These are phyloP conservation scores for Chloromyia formosa DNA, from an alignment of 2,888 invertebrate species.

Conservation along the genomic window DNA sequence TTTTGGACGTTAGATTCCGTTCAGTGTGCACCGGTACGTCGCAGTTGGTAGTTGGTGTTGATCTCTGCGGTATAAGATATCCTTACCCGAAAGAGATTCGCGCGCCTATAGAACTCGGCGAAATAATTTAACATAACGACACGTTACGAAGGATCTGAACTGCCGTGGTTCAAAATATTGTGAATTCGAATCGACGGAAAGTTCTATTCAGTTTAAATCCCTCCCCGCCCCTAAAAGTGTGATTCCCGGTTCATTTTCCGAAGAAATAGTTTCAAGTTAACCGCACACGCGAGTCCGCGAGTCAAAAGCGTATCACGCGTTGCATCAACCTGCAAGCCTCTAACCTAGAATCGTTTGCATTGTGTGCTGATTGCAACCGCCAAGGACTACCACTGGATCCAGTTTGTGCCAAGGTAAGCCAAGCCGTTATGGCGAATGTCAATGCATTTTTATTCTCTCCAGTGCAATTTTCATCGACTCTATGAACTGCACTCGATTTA, in stretches of 20 bases:
- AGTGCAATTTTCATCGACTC: constrained; percentile 15
- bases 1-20: constrained; percentile 16
- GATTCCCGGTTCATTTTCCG: neutral
- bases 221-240: neutral
- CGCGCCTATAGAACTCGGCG: constrained; percentile 27
- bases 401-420: constrained; percentile 33
- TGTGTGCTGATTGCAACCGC: constrained; percentile 14
- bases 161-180: too few relatives aligned
- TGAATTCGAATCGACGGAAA: too few relatives aligned
- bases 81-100: constrained; percentile 26
- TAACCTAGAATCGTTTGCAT: constrained; percentile 7
- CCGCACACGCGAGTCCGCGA: neutral
- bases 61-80: constrained; percentile 29
- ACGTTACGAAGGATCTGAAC: neutral
- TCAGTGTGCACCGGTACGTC: constrained; percentile 42
- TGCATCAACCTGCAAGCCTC: neutral
- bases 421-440: neutral
- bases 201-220: neutral
- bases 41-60: constrained; percentile 43
- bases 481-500: neutral
- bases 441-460: neutral
- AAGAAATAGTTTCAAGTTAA: neutral
- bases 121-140: neutral
- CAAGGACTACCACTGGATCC: constrained; percentile 39
- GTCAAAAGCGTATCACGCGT: neutral